Conservation (phyloP, 1,140 invertebrate species). For the Procambarus clarkii region DNA sequence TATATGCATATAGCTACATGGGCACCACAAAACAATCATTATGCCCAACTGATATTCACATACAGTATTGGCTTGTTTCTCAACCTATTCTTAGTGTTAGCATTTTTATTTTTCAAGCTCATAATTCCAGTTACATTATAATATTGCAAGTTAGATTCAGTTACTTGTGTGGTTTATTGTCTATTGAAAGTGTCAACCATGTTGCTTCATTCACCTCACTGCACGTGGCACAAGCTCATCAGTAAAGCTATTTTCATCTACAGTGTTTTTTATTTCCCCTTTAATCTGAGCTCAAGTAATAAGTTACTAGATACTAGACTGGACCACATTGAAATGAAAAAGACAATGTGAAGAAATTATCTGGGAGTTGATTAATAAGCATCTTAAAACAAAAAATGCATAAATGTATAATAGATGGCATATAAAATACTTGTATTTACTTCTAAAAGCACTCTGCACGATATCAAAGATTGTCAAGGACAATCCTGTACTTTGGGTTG, state of each 20-base stretch:
- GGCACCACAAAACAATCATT: no score
- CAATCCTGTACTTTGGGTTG: no score
- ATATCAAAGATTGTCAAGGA: no score
- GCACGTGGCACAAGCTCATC: background rate
- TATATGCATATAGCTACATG: background rate
- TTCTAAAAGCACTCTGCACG: no score
- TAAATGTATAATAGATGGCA: no score
- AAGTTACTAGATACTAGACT: no score
- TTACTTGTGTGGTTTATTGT: background rate
- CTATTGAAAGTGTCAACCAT: constrained; percentile 3
- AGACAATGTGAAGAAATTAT: no score
- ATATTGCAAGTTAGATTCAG: background rate
- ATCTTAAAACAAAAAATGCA: no score
- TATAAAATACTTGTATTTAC: no score
- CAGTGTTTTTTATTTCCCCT: background rate
- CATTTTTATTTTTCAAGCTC: background rate
- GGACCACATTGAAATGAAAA: no score
- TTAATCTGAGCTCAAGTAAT: no score
- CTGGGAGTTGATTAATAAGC: no score
- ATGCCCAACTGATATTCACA: background rate
- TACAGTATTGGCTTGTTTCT: background rate
- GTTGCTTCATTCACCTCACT: constrained; percentile 14
- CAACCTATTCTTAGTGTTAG: background rate
- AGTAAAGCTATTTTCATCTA: constrained; percentile 43
- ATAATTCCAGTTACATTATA: background rate